Percentiles rank a stretch among this genome's conserved stretches.
Conservation (phyloP, 2,797 vertebrate genomes). For the Tadarida brasiliensis region DNA sequence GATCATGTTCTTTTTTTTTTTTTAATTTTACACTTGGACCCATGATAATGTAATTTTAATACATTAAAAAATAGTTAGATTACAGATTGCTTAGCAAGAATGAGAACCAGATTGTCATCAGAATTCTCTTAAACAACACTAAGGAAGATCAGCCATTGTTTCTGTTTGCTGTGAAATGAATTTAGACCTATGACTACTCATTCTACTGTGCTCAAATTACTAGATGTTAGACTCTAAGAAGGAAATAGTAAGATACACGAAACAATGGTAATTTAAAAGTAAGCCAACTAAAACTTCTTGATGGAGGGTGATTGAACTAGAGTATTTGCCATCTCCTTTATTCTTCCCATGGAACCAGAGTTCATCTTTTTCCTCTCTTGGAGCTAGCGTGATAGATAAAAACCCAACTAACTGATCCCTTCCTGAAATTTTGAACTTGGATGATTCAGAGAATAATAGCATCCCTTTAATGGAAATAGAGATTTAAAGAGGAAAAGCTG, state of each 20-base stretch:
- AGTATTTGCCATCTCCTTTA: background rate
- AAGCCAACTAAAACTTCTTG: background rate
- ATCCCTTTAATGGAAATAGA: background rate
- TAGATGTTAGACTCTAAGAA: background rate
- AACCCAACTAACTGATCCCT: background rate
- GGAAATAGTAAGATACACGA: background rate
- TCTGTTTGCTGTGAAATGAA: background rate
- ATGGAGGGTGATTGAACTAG: background rate
- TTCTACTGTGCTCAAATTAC: background rate
- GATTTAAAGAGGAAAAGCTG: background rate
- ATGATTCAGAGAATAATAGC: background rate
- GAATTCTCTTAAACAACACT: background rate
- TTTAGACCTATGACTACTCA: background rate
- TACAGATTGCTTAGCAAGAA: background rate
- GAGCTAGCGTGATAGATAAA: background rate
- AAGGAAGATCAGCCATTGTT: background rate
- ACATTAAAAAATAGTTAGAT: background rate
- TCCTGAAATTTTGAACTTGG: background rate
- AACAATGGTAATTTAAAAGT: background rate
- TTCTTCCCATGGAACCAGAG: background rate
- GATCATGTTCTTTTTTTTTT: background rate
- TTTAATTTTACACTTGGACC: background rate
- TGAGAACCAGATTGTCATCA: background rate
- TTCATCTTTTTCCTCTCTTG: background rate
- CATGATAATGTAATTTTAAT: background rate